Conservation (phyloP, 2,797 vertebrate genomes). For the Acrossocheilus fasciatus region DNA sequence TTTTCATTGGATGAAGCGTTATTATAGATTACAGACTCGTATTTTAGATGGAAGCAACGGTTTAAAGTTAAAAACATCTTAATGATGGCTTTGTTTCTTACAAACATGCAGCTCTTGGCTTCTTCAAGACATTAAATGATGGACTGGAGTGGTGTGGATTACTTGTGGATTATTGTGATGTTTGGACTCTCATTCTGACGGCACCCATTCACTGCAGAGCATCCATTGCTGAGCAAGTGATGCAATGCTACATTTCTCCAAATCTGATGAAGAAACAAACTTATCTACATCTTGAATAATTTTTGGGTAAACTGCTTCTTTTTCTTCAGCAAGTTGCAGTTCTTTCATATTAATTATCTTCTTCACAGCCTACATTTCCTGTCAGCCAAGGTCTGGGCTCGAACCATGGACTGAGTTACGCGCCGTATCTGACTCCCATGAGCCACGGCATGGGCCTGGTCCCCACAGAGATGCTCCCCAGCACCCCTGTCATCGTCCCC, state of each 20-base stretch:
- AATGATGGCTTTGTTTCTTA: neutral
- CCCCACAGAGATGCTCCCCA: slow-evolving; percentile 93
- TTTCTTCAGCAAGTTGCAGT: neutral
- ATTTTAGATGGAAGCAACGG: no score
- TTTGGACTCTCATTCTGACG: neutral
- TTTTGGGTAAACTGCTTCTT: neutral
- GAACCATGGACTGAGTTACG: slow-evolving; percentile 92
- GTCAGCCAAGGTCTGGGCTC: slow-evolving; percentile 90
- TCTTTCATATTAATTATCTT: neutral
- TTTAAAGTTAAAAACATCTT: neutral
- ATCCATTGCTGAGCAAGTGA: neutral
- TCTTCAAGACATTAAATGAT: neutral
- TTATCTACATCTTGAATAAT: neutral
- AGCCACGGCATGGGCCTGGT: slow-evolving; percentile 95
- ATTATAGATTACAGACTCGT: neutral
- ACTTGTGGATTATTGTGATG: neutral
- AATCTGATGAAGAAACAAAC: neutral
- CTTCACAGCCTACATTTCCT: slow-evolving; percentile 84
- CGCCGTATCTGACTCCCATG: slow-evolving; percentile 91
- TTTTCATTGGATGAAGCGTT: neutral
- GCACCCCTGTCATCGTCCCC: slow-evolving; percentile 87
- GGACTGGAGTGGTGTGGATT: neutral
- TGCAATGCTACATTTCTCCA: neutral
- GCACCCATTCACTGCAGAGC: neutral
- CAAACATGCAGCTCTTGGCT: neutral